Evolutionary conservation across 2,113 vertebrate species (phyloP).

Genomic region (Cyphomyrus discorhynchus): DNA sequence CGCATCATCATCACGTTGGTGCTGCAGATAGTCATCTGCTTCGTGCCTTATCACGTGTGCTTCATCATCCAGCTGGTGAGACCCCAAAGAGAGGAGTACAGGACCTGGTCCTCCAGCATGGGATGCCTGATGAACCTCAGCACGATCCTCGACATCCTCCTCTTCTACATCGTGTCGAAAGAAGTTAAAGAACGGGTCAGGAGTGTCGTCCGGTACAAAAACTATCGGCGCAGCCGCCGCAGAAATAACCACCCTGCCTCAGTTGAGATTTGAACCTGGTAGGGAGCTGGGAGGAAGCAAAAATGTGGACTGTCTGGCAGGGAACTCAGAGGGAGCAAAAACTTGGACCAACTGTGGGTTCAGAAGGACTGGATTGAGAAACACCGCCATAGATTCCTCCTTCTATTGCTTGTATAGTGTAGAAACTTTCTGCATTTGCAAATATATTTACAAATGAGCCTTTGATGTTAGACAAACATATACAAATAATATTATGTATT

Average conservation of each 20-base stretch:
- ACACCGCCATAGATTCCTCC: background rate
- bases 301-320: background rate
- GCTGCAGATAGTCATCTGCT: constrained; percentile 81
- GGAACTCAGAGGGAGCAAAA: background rate
- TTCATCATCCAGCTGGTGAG: constrained; percentile 70
- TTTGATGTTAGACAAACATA: background rate
- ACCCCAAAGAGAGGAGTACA: constrained; percentile 43
- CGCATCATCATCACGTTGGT: constrained; percentile 84
- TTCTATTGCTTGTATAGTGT: background rate
- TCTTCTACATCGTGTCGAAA: constrained; percentile 93
- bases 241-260: constrained; percentile 80
- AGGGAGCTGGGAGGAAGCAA: background rate
- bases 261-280: constrained; percentile 68
- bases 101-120: constrained; percentile 75
- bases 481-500: background rate
- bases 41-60: constrained; percentile 84
- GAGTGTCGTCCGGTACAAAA: constrained; percentile 87
- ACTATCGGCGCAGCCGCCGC: constrained; percentile 82
- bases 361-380: background rate
- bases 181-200: constrained; percentile 93
- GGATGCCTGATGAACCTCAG: constrained; percentile 92
- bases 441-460: background rate
- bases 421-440: background rate
- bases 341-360: background rate
- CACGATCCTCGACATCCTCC: constrained; percentile 82